Percentiles rank a stretch among this genome's conserved stretches.
phyloP scores from a whole-genome alignment of 2,888 invertebrate genomes.

The Troides aeacus region DNA sequence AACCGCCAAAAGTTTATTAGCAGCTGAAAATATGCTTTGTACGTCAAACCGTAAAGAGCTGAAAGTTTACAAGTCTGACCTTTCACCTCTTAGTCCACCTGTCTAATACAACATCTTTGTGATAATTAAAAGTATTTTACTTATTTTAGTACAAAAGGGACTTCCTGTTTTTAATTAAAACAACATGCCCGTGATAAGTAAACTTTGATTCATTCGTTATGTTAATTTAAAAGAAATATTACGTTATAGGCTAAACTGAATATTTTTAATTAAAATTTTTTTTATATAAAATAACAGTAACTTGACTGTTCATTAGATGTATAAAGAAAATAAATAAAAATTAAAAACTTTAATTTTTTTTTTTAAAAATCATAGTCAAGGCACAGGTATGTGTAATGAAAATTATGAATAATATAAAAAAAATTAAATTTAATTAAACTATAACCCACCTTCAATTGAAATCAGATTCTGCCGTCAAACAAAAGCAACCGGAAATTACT shows the following conservation, averaged over 20 bases:
- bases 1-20: constrained; percentile 19
- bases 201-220: neutral
- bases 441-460: constrained; percentile 21
- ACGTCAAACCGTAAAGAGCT: constrained; percentile 7
- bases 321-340: no score
- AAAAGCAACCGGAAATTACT: constrained; percentile 7
- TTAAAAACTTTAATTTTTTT: no score
- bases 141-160: constrained; percentile 6
- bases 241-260: no score
- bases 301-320: no score
- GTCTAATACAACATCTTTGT: constrained; percentile 7
- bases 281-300: no score
- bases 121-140: constrained; percentile 19
- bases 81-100: constrained; percentile 6
- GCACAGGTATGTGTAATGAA: neutral
- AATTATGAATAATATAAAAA: neutral
- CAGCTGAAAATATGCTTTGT: constrained; percentile 6
- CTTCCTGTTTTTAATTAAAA: neutral
- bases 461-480: neutral
- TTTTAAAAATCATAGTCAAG: no score
- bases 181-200: neutral
- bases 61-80: constrained; percentile 13
- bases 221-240: no score
- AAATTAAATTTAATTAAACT: neutral
- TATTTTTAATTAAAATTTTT: no score